Conservation (phyloP, 2,888 invertebrate species). For the Chironomus tentans region DNA sequence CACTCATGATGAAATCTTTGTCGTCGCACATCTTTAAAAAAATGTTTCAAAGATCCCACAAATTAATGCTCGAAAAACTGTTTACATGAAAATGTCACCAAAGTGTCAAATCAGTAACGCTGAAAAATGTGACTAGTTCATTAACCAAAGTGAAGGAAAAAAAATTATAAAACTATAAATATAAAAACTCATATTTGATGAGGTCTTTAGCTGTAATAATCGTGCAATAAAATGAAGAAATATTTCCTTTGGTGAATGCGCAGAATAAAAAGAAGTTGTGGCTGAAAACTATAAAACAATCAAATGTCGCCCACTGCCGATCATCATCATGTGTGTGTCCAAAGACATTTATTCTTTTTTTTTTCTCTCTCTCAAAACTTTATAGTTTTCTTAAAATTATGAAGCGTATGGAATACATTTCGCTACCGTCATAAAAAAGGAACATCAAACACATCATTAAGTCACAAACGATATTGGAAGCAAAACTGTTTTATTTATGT, state of each 20-base stretch:
- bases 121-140: background rate
- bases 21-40: no score
- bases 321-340: no score
- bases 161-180: background rate
- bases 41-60: no score
- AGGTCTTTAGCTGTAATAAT: background rate
- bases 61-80: no score
- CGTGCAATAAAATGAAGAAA: background rate
- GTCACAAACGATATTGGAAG: background rate
- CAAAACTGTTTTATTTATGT: background rate
- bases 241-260: background rate
- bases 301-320: background rate
- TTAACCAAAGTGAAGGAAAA: background rate
- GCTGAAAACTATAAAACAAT: background rate
- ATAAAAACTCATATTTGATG: background rate
- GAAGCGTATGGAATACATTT: background rate
- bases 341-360: background rate
- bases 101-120: no score
- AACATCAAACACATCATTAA: constrained; percentile 17
- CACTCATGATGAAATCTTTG: no score
- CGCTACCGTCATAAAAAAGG: background rate
- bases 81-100: no score
- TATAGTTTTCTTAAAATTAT: background rate
- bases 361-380: background rate
- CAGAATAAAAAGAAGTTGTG: background rate